Evolutionary conservation across 2,113 vertebrate species (phyloP).

Genomic region (Chrysochloris asiatica): DNA sequence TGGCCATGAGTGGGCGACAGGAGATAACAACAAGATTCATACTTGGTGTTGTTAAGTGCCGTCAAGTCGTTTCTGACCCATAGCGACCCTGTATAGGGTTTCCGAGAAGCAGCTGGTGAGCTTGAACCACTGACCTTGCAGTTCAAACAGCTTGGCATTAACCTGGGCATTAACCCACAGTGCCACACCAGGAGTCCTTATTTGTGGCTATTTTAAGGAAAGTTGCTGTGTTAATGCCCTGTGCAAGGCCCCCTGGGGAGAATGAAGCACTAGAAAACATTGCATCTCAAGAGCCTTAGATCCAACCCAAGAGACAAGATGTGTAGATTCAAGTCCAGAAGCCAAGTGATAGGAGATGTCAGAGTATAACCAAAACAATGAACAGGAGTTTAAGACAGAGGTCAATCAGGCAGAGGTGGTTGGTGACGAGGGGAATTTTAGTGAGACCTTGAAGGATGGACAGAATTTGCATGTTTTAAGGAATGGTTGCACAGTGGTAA

Average conservation of each 20-base stretch:
- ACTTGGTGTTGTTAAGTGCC: not conserved
- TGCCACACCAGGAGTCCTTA: too few relatives aligned
- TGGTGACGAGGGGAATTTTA: not conserved
- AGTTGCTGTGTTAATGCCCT: not conserved
- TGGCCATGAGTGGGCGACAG: not conserved
- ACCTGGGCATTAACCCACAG: not conserved
- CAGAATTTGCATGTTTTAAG: not conserved
- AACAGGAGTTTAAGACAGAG: not conserved
- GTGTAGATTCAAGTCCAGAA: not conserved
- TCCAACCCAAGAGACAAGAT: not conserved
- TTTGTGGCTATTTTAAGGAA: not conserved
- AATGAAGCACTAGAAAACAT: not conserved
- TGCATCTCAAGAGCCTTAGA: not conserved
- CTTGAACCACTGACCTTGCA: too few relatives aligned
- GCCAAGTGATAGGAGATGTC: not conserved
- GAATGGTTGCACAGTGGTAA: not conserved
- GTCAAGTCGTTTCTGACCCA: too few relatives aligned
- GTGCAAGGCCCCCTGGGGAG: fast-evolving
- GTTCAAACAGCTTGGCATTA: too few relatives aligned
- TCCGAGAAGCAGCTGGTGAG: not conserved
- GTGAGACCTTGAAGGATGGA: not conserved
- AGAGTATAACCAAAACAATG: not conserved
- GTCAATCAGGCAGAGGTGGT: not conserved
- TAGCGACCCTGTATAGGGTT: too few relatives aligned
- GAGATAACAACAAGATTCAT: not conserved